These are phyloP conservation scores for Prunella himalayana DNA, from an alignment of 2,113 vertebrate species.

Conservation along the genomic window DNA sequence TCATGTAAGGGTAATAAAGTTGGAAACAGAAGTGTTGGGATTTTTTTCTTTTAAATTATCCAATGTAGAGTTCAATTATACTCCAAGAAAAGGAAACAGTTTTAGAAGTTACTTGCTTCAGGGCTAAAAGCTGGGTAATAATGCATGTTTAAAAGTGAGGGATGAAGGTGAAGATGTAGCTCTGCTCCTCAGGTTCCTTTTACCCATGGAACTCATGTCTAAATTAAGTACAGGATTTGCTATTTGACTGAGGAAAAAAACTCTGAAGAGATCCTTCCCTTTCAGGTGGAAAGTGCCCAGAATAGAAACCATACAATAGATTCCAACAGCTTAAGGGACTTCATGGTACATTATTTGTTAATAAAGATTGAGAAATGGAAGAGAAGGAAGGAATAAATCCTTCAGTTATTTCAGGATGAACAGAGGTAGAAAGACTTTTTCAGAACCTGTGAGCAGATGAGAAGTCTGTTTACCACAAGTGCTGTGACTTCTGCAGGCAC, in stretches of 20 bases:
- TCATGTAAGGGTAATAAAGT: neutral
- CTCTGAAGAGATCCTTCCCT: neutral
- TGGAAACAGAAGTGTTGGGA: neutral
- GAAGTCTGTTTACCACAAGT: rapidly evolving
- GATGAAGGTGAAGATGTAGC: neutral
- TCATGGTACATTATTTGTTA: neutral
- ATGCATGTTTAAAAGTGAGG: neutral
- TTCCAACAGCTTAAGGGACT: neutral
- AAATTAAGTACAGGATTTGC: neutral
- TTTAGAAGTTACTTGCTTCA: neutral
- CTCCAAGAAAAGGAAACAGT: neutral
- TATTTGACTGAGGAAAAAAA: neutral
- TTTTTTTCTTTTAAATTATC: neutral
- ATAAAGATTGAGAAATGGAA: neutral
- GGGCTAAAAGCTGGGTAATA: neutral
- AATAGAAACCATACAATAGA: neutral
- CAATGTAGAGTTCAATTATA: neutral
- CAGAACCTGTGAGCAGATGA: neutral
- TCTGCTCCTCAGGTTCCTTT: neutral
- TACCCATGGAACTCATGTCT: neutral
- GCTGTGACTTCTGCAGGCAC: neutral
- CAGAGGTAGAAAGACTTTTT: neutral
- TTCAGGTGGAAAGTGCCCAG: neutral
- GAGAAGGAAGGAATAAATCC: neutral
- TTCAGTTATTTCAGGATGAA: neutral